Evolutionary conservation across 2,797 vertebrate species (phyloP).

Genomic region (Melopsittacus undulatus): DNA sequence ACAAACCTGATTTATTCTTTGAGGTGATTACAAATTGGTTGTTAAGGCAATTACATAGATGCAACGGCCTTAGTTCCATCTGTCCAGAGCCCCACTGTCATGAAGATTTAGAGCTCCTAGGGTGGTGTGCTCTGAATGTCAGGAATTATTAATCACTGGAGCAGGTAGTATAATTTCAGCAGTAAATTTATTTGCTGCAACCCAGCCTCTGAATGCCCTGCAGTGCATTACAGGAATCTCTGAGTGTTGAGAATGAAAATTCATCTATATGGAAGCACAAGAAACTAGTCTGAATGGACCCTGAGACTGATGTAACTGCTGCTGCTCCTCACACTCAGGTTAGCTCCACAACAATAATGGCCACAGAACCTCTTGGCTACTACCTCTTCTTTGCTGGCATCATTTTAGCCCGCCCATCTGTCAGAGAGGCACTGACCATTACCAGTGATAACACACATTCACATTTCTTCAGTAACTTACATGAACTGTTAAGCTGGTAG

Average conservation of each 20-base stretch:
- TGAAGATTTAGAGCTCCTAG: not conserved
- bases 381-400: not conserved
- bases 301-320: not conserved
- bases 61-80: not conserved
- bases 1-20: conserved; percentile 38
- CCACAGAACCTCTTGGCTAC: not conserved
- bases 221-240: not conserved
- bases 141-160: not conserved
- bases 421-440: not conserved
- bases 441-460: not conserved
- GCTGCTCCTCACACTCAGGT: not conserved
- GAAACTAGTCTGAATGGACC: not conserved
- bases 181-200: not conserved
- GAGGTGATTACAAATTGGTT: not conserved
- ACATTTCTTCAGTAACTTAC: not conserved
- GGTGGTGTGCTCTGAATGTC: not conserved
- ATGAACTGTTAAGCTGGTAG: not conserved
- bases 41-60: conserved; percentile 19
- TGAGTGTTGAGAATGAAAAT: not conserved
- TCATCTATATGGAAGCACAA: not conserved
- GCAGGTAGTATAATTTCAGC: not conserved
- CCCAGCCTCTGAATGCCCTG: not conserved
- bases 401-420: not conserved
- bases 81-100: not conserved
- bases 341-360: not conserved